These are phyloP conservation scores for Lamellibrachia columna DNA, from an alignment of 2,888 invertebrate genomes.

Conservation along the genomic window DNA sequence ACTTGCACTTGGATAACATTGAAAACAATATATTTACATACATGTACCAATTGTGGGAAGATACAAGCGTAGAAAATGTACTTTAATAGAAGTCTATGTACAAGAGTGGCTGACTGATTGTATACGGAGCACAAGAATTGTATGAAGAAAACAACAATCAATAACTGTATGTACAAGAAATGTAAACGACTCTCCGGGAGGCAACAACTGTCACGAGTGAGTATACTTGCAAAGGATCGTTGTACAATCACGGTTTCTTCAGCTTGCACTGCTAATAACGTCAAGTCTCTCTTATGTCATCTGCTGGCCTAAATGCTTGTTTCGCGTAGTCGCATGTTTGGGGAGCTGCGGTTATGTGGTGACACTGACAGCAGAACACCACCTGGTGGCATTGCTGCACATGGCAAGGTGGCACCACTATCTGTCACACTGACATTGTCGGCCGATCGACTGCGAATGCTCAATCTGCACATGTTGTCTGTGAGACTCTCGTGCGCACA, in stretches of 20 bases:
- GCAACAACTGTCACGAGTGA: not conserved
- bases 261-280: not conserved
- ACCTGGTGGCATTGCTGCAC: slow-evolving; percentile 44
- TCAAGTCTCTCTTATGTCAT: not conserved
- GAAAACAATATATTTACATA: not conserved
- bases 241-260: not conserved
- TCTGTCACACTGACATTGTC: slow-evolving; percentile 54
- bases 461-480: slow-evolving; percentile 40
- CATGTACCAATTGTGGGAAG: not conserved
- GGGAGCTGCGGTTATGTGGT: slow-evolving; percentile 18
- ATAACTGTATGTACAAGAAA: slow-evolving; percentile 3
- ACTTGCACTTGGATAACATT: not conserved
- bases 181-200: not conserved
- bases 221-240: not conserved
- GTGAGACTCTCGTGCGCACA: slow-evolving; percentile 36
- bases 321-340: slow-evolving; percentile 19
- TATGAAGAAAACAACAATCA: not conserved
- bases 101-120: not conserved
- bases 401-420: slow-evolving; percentile 45
- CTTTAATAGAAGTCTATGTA: not conserved
- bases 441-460: slow-evolving; percentile 60
- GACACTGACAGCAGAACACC: slow-evolving; percentile 19
- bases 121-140: not conserved
- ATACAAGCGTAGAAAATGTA: not conserved
- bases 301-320: slow-evolving; percentile 14